Percentiles rank a stretch among this genome's conserved stretches.
Evolutionary conservation across 2,113 vertebrate genomes (phyloP).

Genomic region (Pelecanoides urinatrix): DNA sequence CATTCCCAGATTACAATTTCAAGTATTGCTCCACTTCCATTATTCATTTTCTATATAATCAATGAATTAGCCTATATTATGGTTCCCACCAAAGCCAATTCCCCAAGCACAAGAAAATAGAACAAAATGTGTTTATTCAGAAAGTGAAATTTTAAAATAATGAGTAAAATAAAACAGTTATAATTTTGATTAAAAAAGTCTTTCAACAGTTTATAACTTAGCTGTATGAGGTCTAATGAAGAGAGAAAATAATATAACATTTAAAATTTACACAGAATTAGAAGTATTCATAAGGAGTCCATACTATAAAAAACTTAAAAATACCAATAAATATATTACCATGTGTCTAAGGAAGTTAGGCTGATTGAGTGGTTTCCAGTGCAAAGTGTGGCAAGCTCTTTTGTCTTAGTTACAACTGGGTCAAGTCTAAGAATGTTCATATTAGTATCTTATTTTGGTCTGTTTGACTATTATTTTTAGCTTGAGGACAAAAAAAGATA

Average conservation of each 20-base stretch:
- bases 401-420: background rate
- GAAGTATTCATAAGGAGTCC: background rate
- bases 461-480: background rate
- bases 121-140: background rate
- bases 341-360: background rate
- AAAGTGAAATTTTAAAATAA: background rate
- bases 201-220: background rate
- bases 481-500: background rate
- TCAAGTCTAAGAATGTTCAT: background rate
- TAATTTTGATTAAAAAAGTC: background rate
- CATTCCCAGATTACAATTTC: background rate
- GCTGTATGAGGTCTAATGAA: background rate
- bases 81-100: background rate
- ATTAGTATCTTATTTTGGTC: background rate
- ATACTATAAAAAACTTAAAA: background rate
- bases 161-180: background rate
- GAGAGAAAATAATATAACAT: background rate
- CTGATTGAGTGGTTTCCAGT: background rate
- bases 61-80: background rate
- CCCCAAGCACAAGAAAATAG: background rate
- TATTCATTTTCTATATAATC: background rate
- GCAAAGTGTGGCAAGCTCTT: background rate
- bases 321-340: background rate
- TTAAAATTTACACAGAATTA: background rate
- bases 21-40: background rate